Conservation (phyloP, 2,888 invertebrate genomes). For the Cyclophora punctaria region DNA sequence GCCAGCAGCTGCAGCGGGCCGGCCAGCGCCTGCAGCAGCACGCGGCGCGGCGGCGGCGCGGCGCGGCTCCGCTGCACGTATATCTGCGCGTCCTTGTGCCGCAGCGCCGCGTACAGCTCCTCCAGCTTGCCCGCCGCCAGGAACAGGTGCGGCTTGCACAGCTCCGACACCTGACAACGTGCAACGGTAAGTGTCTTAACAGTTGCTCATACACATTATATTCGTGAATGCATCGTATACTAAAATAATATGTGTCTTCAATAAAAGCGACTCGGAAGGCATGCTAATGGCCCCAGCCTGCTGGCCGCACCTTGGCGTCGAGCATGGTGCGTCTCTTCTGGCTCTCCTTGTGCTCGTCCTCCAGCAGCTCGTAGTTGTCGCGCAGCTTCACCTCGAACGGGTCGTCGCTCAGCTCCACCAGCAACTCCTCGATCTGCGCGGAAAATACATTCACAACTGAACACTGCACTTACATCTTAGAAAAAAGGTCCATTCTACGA, state of each 20-base stretch:
- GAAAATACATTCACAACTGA: not conserved
- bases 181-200: not conserved
- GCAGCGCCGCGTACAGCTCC: slow-evolving; percentile 89
- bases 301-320: slow-evolving; percentile 82
- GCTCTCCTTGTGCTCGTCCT: slow-evolving; percentile 96
- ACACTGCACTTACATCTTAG: not conserved
- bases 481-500: not conserved
- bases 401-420: slow-evolving; percentile 96
- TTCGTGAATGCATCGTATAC: not conserved
- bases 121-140: slow-evolving; percentile 91
- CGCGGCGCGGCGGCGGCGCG: slow-evolving; percentile 77
- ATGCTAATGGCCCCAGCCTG: too few species aligned
- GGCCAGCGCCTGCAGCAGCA: slow-evolving; percentile 80
- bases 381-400: slow-evolving; percentile 97
- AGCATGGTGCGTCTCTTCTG: slow-evolving; percentile 91
- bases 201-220: not conserved
- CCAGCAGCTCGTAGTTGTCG: slow-evolving; percentile 95
- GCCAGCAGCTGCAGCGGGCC: slow-evolving; percentile 81
- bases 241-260: not conserved
- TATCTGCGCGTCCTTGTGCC: slow-evolving; percentile 94
- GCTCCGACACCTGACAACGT: slow-evolving; percentile 69
- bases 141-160: slow-evolving; percentile 87
- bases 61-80: slow-evolving; percentile 85
- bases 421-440: slow-evolving; percentile 85
- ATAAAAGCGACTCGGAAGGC: not conserved